Percentiles rank a stretch among this genome's conserved stretches.
Conservation (phyloP, 2,113 vertebrate species). For the Chlamydotis undulata region DNA sequence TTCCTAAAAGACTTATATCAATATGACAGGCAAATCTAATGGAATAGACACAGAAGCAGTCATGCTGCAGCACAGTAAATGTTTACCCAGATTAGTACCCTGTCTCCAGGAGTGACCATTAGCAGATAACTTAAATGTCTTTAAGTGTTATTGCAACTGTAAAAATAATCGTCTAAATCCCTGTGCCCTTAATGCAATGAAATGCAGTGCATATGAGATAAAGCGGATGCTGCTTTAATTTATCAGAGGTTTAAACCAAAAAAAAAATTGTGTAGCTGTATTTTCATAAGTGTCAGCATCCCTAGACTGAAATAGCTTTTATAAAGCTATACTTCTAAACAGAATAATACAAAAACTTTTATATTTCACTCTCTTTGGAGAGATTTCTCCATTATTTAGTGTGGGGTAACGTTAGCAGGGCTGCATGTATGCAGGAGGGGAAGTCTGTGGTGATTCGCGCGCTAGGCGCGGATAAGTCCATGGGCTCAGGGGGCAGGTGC, state of each 20-base stretch:
- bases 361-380: neutral
- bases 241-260: neutral
- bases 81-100: neutral
- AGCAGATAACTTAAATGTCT: neutral
- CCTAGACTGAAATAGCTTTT: neutral
- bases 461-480: no score
- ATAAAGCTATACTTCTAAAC: neutral
- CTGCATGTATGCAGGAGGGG: no score
- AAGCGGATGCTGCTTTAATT: neutral
- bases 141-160: neutral
- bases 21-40: neutral
- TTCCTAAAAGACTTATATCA: neutral
- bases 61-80: neutral
- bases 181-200: neutral
- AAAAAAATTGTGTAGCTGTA: neutral
- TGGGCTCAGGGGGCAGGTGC: no score
- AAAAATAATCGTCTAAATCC: neutral
- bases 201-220: neutral
- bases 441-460: no score
- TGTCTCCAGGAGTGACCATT: neutral
- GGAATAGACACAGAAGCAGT: neutral
- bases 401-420: no score
- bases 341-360: neutral
- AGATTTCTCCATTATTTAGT: neutral
- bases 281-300: neutral